phyloP scores from a whole-genome alignment of 2,797 vertebrate genomes.

The Petrocephalus sullivani region DNA sequence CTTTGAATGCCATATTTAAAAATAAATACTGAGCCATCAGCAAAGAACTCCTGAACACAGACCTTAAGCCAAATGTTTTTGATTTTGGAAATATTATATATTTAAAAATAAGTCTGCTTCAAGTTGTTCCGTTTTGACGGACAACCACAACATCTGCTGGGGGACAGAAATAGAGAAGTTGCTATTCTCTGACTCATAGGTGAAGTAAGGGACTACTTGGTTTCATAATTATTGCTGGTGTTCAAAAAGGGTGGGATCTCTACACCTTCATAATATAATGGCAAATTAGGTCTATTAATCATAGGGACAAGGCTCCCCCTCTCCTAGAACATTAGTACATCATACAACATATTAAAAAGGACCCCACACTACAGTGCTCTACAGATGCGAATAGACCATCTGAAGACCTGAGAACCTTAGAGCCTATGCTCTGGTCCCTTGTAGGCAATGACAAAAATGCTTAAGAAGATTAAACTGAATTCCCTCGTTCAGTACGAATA shows the following conservation, averaged over 20 bases:
- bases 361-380: background rate
- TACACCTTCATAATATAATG: background rate
- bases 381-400: background rate
- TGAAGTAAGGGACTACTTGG: background rate
- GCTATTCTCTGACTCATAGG: background rate
- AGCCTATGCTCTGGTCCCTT: background rate
- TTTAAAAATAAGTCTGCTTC: background rate
- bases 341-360: background rate
- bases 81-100: background rate
- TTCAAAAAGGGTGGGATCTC: constrained; percentile 11
- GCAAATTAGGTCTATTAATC: background rate
- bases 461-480: background rate
- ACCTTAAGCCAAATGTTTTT: background rate
- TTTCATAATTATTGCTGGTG: constrained; percentile 42
- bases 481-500: constrained; percentile 5
- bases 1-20: background rate
- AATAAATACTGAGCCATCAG: background rate
- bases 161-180: background rate
- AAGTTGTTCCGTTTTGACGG: background rate
- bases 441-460: background rate
- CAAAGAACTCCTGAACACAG: background rate
- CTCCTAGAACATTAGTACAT: background rate
- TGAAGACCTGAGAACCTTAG: background rate
- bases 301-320: background rate
- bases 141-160: background rate